Percentiles rank a stretch among this genome's conserved stretches.
Evolutionary conservation across 2,888 invertebrate species (phyloP).

Genomic region (Cataglyphis rosenhaueri): DNA sequence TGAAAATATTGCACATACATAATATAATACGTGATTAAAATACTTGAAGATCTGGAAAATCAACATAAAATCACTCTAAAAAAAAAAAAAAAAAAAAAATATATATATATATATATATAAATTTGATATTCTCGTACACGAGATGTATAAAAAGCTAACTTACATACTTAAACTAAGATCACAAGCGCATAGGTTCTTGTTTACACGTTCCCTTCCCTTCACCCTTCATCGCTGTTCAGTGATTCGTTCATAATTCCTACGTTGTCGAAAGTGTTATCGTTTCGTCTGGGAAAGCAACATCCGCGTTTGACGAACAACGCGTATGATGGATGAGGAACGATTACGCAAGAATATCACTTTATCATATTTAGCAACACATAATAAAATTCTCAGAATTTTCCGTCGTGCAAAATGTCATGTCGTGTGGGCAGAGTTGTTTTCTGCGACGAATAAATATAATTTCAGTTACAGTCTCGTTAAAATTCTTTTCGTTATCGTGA

Average conservation of each 20-base stretch:
- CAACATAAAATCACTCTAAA: background rate
- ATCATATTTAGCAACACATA: constrained; percentile 74
- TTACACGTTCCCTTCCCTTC: background rate
- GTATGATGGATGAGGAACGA: constrained; percentile 75
- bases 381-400: constrained; percentile 55
- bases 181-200: constrained; percentile 1
- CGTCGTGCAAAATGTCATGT: constrained; percentile 41
- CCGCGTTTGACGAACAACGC: constrained; percentile 62
- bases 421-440: background rate
- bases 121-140: background rate
- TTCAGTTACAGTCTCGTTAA: background rate
- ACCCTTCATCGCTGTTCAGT: constrained; percentile 9
- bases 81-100: background rate
- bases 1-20: background rate
- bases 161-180: background rate
- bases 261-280: constrained; percentile 57
- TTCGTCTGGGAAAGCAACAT: constrained; percentile 74
- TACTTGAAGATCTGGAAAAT: background rate
- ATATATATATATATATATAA: background rate
- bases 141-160: background rate
- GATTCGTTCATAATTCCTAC: constrained; percentile 41
- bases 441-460: constrained; percentile 33
- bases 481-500: background rate
- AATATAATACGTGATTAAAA: background rate
- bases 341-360: constrained; percentile 70